Percentiles rank a stretch among this genome's conserved stretches.
phyloP scores from a whole-genome alignment of 2,888 invertebrate genomes.

The Thalpophila matura region DNA sequence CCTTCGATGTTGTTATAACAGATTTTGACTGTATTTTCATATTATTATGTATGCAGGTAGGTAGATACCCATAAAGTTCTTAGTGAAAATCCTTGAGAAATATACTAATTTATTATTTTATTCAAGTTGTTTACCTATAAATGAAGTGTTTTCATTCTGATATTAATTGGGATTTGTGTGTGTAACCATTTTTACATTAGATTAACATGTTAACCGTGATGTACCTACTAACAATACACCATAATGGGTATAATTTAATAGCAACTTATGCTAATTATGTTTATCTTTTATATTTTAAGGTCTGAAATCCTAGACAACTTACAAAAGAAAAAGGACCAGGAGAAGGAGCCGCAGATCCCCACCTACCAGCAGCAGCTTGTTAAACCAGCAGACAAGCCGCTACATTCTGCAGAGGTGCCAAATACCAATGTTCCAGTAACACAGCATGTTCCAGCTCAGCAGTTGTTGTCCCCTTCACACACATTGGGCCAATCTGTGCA shows the following conservation, averaged over 20 bases:
- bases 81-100: no score
- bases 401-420: slow-evolving; percentile 70
- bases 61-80: no score
- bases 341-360: slow-evolving; percentile 80
- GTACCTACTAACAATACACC: slow-evolving; percentile 10
- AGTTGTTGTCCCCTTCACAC: slow-evolving; percentile 80
- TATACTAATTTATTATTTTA: slow-evolving; percentile 7
- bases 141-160: slow-evolving; percentile 10
- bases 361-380: slow-evolving; percentile 77
- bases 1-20: no score
- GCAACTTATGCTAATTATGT: neutral
- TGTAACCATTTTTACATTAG: slow-evolving; percentile 3
- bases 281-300: slow-evolving; percentile 81
- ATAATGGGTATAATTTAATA: neutral
- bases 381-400: slow-evolving; percentile 77
- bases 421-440: slow-evolving; percentile 76
- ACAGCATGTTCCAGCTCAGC: slow-evolving; percentile 85
- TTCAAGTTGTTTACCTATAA: neutral
- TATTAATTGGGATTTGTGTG: slow-evolving; percentile 33
- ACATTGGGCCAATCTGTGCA: slow-evolving; percentile 71
- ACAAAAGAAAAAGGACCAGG: slow-evolving; percentile 89
- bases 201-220: neutral
- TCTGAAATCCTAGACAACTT: slow-evolving; percentile 92
- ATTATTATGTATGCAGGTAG: no score
- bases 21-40: no score